phyloP scores from a whole-genome alignment of 2,797 vertebrate genomes.

The Dendrocincla fuliginosa region DNA sequence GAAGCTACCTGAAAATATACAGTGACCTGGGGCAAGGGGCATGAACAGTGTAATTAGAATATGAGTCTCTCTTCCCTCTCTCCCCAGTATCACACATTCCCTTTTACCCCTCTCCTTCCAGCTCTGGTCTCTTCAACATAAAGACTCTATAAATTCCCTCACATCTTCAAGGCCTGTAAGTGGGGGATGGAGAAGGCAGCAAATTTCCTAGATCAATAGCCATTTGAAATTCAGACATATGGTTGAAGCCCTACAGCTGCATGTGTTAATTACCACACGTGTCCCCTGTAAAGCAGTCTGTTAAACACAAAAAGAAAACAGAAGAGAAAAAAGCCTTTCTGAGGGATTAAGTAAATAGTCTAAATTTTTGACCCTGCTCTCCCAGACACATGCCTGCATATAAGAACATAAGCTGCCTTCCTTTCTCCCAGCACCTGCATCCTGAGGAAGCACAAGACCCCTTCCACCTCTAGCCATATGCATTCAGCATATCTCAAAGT shows the following conservation, averaged over 20 bases:
- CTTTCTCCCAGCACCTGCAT: constrained; percentile 48
- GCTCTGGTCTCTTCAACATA: constrained; percentile 8
- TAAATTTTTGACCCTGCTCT: constrained; percentile 75
- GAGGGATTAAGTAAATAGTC: constrained; percentile 80
- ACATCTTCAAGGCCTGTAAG: constrained; percentile 62
- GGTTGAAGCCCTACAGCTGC: constrained; percentile 74
- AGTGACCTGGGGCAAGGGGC: neutral
- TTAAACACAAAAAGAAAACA: constrained; percentile 78
- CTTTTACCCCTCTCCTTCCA: constrained; percentile 25
- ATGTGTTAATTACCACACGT: constrained; percentile 81
- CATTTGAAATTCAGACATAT: constrained; percentile 81
- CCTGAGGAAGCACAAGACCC: constrained; percentile 50
- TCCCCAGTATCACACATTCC: neutral
- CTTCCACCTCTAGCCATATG: constrained; percentile 10
- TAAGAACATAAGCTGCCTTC: constrained; percentile 63
- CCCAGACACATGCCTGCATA: constrained; percentile 46
- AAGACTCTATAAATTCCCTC: constrained; percentile 37
- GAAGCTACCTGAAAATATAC: neutral
- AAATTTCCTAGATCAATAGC: constrained; percentile 74
- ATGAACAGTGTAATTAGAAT: neutral
- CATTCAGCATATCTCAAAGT: neutral
- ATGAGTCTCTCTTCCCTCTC: neutral
- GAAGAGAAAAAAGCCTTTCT: constrained; percentile 71
- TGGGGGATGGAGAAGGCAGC: constrained; percentile 34
- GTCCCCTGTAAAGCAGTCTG: constrained; percentile 77